phyloP scores from a whole-genome alignment of 2,888 invertebrate species.

The Diarsia brunnea region DNA sequence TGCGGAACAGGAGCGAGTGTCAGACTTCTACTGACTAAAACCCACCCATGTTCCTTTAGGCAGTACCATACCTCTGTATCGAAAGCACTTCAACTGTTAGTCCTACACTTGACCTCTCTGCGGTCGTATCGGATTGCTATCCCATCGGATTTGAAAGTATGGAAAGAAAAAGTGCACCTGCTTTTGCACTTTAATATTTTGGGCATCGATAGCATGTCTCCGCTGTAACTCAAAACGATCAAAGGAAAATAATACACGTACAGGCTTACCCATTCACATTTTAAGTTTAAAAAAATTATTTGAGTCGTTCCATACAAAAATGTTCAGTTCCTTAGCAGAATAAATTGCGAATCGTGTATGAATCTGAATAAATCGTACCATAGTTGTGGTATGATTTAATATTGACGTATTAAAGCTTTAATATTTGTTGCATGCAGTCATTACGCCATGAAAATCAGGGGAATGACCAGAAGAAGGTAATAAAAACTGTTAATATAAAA shows the following conservation, averaged over 20 bases:
- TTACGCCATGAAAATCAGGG: slow-evolving; percentile 82
- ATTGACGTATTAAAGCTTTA: slow-evolving; percentile 45
- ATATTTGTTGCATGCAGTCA: slow-evolving; percentile 85
- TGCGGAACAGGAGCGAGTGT: too few species aligned
- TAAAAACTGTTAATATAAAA: slow-evolving; percentile 44
- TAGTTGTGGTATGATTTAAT: slow-evolving; percentile 43
- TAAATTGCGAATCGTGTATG: neutral
- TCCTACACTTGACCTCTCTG: neutral
- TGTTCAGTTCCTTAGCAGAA: slow-evolving; percentile 5
- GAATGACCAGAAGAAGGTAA: slow-evolving; percentile 83
- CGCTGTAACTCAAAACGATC: neutral
- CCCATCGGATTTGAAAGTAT: neutral
- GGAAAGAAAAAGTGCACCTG: neutral
- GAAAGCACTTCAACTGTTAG: neutral
- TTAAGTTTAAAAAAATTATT: neutral
- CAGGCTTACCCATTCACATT: neutral
- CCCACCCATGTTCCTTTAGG: too few species aligned
- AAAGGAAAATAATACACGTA: neutral
- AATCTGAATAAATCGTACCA: slow-evolving; percentile 4
- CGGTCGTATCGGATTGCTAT: neutral
- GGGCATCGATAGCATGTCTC: neutral
- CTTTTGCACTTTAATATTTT: neutral
- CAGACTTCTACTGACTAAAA: too few species aligned
- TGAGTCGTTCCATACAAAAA: slow-evolving; percentile 3
- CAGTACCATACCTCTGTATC: neutral